These are phyloP conservation scores for Xiphophorus couchianus DNA, from an alignment of 2,113 vertebrate species.

Conservation along the genomic window DNA sequence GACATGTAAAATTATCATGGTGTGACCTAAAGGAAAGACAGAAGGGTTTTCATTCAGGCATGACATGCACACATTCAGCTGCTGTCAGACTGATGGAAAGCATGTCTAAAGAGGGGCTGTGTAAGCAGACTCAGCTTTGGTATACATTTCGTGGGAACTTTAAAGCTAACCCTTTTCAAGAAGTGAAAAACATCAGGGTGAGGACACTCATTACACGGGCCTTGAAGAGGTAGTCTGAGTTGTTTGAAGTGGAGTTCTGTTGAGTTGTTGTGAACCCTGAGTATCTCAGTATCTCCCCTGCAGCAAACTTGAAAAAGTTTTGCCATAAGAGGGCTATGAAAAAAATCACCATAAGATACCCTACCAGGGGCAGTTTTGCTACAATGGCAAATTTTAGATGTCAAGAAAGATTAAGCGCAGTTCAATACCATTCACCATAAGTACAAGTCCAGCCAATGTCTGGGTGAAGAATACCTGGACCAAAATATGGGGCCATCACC, in stretches of 20 bases:
- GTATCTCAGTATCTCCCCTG: not conserved
- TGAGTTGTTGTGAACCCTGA: not conserved
- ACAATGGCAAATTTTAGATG: too few relatives aligned
- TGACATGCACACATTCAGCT: not conserved
- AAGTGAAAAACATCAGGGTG: not conserved
- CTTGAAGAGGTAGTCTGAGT: not conserved
- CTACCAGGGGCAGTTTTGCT: not conserved
- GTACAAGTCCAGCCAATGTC: too few relatives aligned
- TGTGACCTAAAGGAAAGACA: not conserved
- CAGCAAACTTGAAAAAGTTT: not conserved
- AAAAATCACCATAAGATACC: not conserved
- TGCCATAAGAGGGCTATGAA: not conserved
- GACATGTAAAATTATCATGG: not conserved
- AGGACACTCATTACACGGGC: not conserved
- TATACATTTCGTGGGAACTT: conserved; percentile 16
- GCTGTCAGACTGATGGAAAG: not conserved
- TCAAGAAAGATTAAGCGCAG: too few relatives aligned
- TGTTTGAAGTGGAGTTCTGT: not conserved
- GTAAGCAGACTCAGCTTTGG: not conserved
- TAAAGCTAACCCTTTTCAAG: not conserved
- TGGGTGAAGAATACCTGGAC: too few relatives aligned
- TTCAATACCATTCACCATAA: too few relatives aligned
- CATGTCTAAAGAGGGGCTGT: not conserved
- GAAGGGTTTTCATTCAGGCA: not conserved
- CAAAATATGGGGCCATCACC: too few relatives aligned